Evolutionary conservation across 2,888 invertebrate species (phyloP).

Genomic region (Sceliomorpha sp.): DNA sequence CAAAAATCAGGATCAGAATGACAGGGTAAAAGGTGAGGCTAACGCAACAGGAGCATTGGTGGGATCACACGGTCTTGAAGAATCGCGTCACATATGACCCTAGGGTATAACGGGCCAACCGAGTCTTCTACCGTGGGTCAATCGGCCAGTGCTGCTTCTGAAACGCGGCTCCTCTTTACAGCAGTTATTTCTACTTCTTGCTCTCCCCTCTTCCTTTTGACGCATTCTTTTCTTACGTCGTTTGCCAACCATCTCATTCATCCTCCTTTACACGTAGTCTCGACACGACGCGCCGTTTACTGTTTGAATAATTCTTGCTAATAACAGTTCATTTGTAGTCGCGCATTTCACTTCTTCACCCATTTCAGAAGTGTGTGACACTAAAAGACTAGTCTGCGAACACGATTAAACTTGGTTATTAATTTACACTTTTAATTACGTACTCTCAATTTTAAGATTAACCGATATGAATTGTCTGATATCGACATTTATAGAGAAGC

Average conservation of each 20-base stretch:
- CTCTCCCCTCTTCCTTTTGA: constrained; percentile 41
- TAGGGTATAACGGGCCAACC: constrained; percentile 51
- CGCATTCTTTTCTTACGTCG: constrained; percentile 50
- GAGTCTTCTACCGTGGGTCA: too few species aligned
- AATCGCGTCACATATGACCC: constrained; percentile 42
- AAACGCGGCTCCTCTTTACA: constrained; percentile 13
- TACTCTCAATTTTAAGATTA: too few species aligned
- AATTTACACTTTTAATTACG: too few species aligned
- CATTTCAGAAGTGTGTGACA: constrained; percentile 3
- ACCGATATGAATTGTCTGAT: too few species aligned
- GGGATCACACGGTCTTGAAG: constrained; percentile 10
- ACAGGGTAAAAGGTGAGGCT: too few species aligned
- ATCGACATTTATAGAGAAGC: too few species aligned
- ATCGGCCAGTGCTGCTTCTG: constrained; percentile 45
- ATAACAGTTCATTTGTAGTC: constrained; percentile 30
- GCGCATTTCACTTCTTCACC: constrained; percentile 37
- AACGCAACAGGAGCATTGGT: constrained; percentile 29
- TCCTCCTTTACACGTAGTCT: constrained; percentile 26
- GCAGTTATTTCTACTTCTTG: constrained; percentile 43
- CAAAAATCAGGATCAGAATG: too few species aligned
- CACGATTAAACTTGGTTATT: constrained; percentile 19
- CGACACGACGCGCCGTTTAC: constrained; percentile 14
- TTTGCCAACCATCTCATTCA: constrained; percentile 46
- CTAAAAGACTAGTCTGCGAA: constrained; percentile 12
- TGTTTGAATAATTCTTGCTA: constrained; percentile 3